A percentile compares a stretch with the other conserved stretches of the same genome.
Conservation (phyloP, 2,113 vertebrate genomes). For the Symphodus melops region DNA sequence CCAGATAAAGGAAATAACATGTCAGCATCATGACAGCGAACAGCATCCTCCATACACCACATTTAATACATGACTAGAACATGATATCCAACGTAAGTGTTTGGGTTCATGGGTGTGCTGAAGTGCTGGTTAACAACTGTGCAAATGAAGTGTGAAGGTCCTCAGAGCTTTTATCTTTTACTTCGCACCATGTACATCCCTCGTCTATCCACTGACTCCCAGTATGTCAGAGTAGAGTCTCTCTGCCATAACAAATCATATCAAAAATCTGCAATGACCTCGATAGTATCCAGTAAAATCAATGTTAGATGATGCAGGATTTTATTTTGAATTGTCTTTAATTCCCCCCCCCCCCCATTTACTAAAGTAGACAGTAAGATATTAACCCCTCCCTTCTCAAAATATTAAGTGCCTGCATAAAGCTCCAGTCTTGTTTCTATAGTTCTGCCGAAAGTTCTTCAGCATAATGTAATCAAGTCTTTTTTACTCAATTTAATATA, state of each 20-base stretch:
- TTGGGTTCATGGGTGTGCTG: constrained; percentile 20
- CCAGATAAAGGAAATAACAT: constrained; percentile 50
- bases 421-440: too few species aligned
- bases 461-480: too few species aligned
- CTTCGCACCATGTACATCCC: not conserved
- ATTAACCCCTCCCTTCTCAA: not conserved
- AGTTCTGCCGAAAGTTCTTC: too few species aligned
- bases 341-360: not conserved
- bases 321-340: constrained; percentile 14
- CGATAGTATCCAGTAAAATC: constrained; percentile 26
- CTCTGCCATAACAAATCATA: constrained; percentile 33
- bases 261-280: constrained; percentile 32
- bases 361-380: not conserved
- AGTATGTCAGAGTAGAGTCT: constrained; percentile 18
- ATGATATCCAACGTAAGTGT: constrained; percentile 27
- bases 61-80: constrained; percentile 39
- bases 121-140: constrained; percentile 25
- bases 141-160: constrained; percentile 7
- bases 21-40: constrained; percentile 41
- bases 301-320: constrained; percentile 4
- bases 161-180: constrained; percentile 16
- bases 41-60: constrained; percentile 18
- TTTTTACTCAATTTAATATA: too few species aligned
- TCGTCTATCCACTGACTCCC: constrained; percentile 11
- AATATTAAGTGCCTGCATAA: too few species aligned